Conservation (phyloP, 2,797 vertebrate species). For the Pseudomugil gertrudae region DNA sequence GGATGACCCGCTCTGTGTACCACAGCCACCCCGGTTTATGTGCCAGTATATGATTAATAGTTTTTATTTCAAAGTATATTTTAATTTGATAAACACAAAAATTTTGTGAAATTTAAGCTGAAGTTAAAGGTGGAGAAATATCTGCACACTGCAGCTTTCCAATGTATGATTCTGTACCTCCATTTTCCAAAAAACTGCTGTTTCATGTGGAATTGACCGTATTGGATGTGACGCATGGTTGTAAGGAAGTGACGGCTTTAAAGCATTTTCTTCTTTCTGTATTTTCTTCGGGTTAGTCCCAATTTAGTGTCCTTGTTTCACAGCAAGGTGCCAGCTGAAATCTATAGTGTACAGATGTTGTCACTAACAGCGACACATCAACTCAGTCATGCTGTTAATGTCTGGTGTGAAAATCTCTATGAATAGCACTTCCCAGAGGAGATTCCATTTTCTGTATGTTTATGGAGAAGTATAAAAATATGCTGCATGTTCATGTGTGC, state of each 20-base stretch:
- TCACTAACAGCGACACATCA: background rate
- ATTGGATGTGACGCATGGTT: slow-evolving; percentile 5
- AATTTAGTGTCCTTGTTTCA: slow-evolving; percentile 12
- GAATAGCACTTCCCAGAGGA: background rate
- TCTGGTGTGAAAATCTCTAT: background rate
- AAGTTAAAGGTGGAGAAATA: too few species aligned
- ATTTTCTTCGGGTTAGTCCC: slow-evolving; percentile 8
- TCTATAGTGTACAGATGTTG: slow-evolving; percentile 17
- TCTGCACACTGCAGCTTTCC: too few species aligned
- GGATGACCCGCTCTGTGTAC: too few species aligned
- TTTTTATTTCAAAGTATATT: too few species aligned
- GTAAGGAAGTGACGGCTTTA: too few species aligned
- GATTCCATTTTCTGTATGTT: background rate
- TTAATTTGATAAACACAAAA: too few species aligned
- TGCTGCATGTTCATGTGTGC: background rate
- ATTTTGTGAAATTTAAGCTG: too few species aligned
- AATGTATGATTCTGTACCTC: too few species aligned
- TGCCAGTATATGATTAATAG: too few species aligned
- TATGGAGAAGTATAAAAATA: background rate
- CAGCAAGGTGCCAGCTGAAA: slow-evolving; percentile 4
- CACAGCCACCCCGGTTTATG: too few species aligned
- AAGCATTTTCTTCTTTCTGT: background rate
- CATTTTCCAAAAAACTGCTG: too few species aligned
- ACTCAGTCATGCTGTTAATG: slow-evolving; percentile 9
- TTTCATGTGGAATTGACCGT: background rate